Conservation (phyloP, 2,113 vertebrate species). For the Labeo catla region DNA sequence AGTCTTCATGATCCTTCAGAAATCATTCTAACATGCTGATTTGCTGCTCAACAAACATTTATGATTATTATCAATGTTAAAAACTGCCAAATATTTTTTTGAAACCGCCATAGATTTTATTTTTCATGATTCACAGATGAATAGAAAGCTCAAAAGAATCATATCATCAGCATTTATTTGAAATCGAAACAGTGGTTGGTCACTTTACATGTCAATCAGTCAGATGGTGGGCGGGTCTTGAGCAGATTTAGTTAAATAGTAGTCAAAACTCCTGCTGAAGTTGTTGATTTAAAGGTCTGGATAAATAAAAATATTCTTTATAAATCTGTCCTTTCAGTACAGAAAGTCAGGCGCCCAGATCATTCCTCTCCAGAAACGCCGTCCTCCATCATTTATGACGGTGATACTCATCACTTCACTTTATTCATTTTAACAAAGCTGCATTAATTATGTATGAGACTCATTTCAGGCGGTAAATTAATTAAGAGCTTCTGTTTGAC, state of each 20-base stretch:
- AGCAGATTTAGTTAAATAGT: too few relatives aligned
- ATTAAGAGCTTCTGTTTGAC: conserved; percentile 52
- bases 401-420: conserved; percentile 48
- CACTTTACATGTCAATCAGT: background rate
- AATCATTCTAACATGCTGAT: too few relatives aligned
- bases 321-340: background rate
- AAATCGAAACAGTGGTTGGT: background rate
- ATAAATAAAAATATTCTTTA: background rate
- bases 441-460: conserved; percentile 56
- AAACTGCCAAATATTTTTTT: too few relatives aligned
- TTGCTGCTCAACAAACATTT: too few relatives aligned
- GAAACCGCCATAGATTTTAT: too few relatives aligned
- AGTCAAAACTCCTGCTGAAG: background rate
- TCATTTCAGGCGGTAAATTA: conserved; percentile 55
- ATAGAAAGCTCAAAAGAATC: too few relatives aligned
- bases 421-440: conserved; percentile 55
- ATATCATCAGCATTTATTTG: too few relatives aligned
- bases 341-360: background rate
- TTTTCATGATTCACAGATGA: too few relatives aligned
- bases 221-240: background rate
- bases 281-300: background rate
- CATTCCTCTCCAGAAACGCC: conserved; percentile 11
- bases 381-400: conserved; percentile 54
- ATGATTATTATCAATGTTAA: too few relatives aligned
- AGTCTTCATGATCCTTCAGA: too few relatives aligned